phyloP scores from a whole-genome alignment of 2,888 invertebrate genomes.

The Fragum fragum region DNA sequence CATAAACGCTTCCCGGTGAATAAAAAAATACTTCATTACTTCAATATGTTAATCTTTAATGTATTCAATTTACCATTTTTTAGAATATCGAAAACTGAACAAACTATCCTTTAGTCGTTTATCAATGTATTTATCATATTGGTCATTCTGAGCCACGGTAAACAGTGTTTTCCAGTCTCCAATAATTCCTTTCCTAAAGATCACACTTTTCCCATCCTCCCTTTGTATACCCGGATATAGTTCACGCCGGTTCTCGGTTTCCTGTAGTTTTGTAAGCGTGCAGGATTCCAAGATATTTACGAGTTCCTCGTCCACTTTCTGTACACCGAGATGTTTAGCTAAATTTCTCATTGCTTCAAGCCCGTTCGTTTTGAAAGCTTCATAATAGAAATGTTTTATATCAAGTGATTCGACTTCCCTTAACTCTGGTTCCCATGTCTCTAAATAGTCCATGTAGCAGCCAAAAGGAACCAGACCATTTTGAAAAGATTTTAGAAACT shows the following conservation, averaged over 20 bases:
- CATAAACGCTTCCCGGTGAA: too few relatives aligned
- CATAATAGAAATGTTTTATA: conserved; percentile 2
- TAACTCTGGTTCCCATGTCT: not conserved
- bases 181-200: conserved; percentile 1
- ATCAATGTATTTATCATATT: not conserved
- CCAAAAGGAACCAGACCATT: conserved; percentile 9
- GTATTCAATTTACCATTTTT: too few relatives aligned
- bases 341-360: not conserved
- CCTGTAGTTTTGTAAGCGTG: not conserved
- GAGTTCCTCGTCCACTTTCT: not conserved
- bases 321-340: not conserved
- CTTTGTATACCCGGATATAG: conserved; percentile 10
- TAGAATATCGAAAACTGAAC: not conserved
- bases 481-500: not conserved
- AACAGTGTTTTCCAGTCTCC: conserved; percentile 17
- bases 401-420: not conserved
- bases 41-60: too few relatives aligned
- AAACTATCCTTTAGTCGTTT: not conserved
- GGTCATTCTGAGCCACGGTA: not conserved
- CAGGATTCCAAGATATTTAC: not conserved
- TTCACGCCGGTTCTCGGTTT: not conserved
- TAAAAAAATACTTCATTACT: too few relatives aligned
- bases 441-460: conserved; percentile 5
- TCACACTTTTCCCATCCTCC: conserved; percentile 1
- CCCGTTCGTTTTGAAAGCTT: not conserved